These are phyloP conservation scores for Corbicula japonica DNA, from an alignment of 2,888 invertebrate genomes.

Conservation along the genomic window DNA sequence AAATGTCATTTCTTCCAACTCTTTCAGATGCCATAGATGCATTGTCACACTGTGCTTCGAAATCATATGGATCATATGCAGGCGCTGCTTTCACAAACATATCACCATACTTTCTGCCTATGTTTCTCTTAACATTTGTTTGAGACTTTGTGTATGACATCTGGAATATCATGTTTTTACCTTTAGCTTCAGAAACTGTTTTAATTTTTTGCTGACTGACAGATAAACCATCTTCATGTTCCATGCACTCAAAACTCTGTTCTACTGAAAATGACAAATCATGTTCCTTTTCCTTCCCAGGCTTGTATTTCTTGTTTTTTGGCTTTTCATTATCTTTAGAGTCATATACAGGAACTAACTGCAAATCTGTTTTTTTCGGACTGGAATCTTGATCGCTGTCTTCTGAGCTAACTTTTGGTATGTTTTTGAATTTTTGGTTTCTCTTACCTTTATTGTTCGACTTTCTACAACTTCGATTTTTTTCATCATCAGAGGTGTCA, in stretches of 20 bases:
- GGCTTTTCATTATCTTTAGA: too few species aligned
- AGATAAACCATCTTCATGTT: conserved; percentile 29
- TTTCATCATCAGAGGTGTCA: too few species aligned
- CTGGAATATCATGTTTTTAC: conserved; percentile 45
- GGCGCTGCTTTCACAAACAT: not conserved
- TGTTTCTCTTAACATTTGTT: conserved; percentile 28
- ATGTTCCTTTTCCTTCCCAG: conserved; percentile 14
- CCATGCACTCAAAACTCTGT: conserved; percentile 32
- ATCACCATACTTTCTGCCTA: not conserved
- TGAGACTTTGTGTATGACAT: conserved; percentile 54
- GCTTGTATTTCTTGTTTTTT: conserved; percentile 11
- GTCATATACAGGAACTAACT: too few species aligned
- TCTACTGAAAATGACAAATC: conserved; percentile 17
- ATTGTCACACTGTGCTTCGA: conserved; percentile 68
- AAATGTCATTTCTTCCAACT: conserved; percentile 35
- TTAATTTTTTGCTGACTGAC: conserved; percentile 30
- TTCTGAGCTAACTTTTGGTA: too few species aligned
- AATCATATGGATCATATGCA: conserved; percentile 74
- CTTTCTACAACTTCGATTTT: too few species aligned
- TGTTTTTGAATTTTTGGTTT: too few species aligned
- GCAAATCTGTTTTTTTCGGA: conserved; percentile 6
- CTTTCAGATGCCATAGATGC: conserved; percentile 46
- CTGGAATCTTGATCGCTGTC: not conserved
- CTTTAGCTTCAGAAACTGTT: conserved; percentile 21
- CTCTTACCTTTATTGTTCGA: too few species aligned